These are phyloP conservation scores for Ceriagrion tenellum DNA, from an alignment of 2,888 invertebrate genomes.

Conservation along the genomic window DNA sequence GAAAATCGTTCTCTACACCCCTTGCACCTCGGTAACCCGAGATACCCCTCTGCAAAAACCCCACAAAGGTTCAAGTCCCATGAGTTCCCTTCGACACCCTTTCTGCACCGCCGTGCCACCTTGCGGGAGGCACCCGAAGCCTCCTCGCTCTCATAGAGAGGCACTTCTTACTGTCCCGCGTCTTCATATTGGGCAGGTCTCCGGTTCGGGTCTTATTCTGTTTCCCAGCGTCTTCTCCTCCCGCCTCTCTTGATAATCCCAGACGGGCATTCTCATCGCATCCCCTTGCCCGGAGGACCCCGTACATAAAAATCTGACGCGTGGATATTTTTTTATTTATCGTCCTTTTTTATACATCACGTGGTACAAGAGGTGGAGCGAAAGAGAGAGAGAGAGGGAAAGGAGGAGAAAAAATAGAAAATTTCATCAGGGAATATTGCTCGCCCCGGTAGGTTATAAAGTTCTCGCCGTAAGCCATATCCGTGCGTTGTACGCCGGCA, in stretches of 20 bases:
- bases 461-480: slow-evolving; percentile 22
- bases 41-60: too few relatives aligned
- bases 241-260: slow-evolving; percentile 21
- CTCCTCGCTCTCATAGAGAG: neutral
- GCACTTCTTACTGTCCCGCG: neutral
- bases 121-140: neutral
- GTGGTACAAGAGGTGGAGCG: neutral
- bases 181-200: slow-evolving; percentile 31
- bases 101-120: neutral
- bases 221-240: neutral
- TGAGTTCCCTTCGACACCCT: too few relatives aligned
- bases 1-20: too few relatives aligned
- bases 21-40: too few relatives aligned
- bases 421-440: slow-evolving; percentile 48
- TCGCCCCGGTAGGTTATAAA: slow-evolving; percentile 25
- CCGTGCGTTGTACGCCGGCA: neutral
- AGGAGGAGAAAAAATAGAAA: neutral
- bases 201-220: slow-evolving; percentile 34
- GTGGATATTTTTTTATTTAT: slow-evolving; percentile 12
- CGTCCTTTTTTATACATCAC: neutral
- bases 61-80: too few relatives aligned
- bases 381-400: neutral
- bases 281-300: neutral
- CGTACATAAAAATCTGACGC: neutral
- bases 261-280: neutral